Percentiles rank a stretch among this genome's conserved stretches.
Evolutionary conservation across 2,113 vertebrate species (phyloP).

Genomic region (Osmerus mordax): DNA sequence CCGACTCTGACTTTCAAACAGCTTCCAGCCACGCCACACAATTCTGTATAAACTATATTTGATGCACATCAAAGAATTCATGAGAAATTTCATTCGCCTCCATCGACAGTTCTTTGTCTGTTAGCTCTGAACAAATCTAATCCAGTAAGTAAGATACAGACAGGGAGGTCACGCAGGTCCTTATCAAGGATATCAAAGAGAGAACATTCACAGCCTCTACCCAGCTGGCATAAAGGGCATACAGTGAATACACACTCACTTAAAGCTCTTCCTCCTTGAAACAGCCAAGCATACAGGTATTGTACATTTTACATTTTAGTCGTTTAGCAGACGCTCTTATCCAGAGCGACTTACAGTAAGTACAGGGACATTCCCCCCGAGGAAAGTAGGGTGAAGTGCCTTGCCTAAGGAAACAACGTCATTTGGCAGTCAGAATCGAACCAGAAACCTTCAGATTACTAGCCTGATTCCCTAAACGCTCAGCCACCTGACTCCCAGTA

Average conservation of each 20-base stretch:
- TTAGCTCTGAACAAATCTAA: constrained; percentile 52
- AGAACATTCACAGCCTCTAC: constrained; percentile 19
- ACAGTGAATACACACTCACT: not conserved
- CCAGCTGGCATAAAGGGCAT: not conserved
- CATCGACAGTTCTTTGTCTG: constrained; percentile 52
- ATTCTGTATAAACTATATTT: constrained; percentile 40
- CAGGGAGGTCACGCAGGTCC: constrained; percentile 21
- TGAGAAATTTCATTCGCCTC: constrained; percentile 52
- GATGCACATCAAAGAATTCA: constrained; percentile 62
- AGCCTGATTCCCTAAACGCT: too few species aligned
- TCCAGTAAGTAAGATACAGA: constrained; percentile 48
- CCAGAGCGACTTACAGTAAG: too few species aligned
- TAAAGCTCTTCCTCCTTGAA: not conserved
- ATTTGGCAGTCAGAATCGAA: too few species aligned
- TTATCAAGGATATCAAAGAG: constrained; percentile 48
- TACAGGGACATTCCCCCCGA: too few species aligned
- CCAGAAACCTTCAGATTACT: too few species aligned
- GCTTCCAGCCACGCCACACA: constrained; percentile 24
- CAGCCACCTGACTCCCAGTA: not conserved
- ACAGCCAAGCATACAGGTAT: not conserved
- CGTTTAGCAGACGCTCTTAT: too few species aligned
- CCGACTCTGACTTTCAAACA: too few species aligned
- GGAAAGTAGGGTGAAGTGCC: too few species aligned
- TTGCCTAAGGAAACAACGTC: too few species aligned
- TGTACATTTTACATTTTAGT: too few species aligned